Evolutionary conservation across 2,888 invertebrate species (phyloP).

Genomic region (Epicampocera succincta): DNA sequence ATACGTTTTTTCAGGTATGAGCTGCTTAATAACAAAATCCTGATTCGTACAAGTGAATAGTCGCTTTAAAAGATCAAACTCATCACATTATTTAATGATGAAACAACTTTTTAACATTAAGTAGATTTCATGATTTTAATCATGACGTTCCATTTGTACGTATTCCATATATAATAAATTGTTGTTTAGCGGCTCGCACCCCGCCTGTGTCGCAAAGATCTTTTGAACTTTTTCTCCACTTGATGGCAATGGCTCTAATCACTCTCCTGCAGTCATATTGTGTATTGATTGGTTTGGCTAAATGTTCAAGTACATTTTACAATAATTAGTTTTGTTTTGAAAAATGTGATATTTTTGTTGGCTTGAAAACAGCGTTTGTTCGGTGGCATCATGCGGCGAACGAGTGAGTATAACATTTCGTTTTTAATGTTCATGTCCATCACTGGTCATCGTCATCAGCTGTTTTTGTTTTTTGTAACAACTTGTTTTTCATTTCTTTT

Average conservation of each 20-base stretch:
- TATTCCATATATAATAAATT: conserved; percentile 31
- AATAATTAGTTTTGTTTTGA: conserved; percentile 56
- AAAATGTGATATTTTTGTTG: conserved; percentile 15
- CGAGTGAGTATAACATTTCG: conserved; percentile 38
- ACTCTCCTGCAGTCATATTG: too few relatives aligned
- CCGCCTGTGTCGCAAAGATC: conserved; percentile 56
- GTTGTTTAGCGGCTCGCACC: not conserved
- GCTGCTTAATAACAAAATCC: not conserved
- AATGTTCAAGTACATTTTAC: conserved; percentile 5
- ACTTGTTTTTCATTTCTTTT: conserved; percentile 42
- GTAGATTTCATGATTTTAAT: conserved; percentile 41
- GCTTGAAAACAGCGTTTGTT: conserved; percentile 15
- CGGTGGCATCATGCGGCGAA: conserved; percentile 61
- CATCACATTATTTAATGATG: conserved; percentile 36
- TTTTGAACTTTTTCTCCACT: conserved; percentile 55
- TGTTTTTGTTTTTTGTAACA: conserved; percentile 56
- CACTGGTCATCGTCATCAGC: conserved; percentile 70
- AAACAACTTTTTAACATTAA: conserved; percentile 27
- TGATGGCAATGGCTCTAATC: conserved; percentile 21
- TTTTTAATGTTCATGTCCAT: conserved; percentile 60
- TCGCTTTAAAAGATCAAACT: conserved; percentile 26
- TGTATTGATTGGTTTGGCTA: conserved; percentile 1
- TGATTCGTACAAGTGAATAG: not conserved
- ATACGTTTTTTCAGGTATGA: not conserved
- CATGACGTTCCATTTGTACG: conserved; percentile 51